Percentiles rank a stretch among this genome's conserved stretches.
These are phyloP conservation scores for Beris morrisii DNA, from an alignment of 2,888 invertebrate genomes.

Conservation along the genomic window DNA sequence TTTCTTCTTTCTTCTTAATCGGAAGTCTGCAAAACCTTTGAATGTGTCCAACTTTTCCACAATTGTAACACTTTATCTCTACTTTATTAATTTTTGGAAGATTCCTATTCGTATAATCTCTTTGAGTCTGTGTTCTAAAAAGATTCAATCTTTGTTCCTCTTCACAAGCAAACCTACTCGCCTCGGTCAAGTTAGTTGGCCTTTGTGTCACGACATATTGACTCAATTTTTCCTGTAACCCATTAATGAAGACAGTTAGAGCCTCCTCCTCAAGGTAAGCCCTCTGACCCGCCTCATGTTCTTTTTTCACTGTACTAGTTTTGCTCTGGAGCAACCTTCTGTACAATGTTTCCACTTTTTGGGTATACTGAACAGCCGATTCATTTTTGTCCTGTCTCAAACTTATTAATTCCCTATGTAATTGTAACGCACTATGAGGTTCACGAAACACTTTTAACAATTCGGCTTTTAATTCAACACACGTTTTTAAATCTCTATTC, in stretches of 20 bases:
- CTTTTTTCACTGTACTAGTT: neutral
- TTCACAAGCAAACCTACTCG: constrained; percentile 28
- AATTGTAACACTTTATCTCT: constrained; percentile 4
- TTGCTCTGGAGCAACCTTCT: neutral
- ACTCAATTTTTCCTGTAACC: neutral
- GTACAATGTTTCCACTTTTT: neutral
- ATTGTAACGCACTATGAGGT: too few relatives aligned
- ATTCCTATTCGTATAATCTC: too few relatives aligned
- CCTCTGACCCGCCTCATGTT: constrained; percentile 4
- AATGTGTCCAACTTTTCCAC: constrained; percentile 11
- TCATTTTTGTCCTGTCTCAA: too few relatives aligned
- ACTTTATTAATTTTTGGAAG: neutral
- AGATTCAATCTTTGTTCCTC: too few relatives aligned
- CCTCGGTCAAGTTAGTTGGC: constrained; percentile 26
- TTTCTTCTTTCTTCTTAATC: neutral
- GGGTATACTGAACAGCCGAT: too few relatives aligned
- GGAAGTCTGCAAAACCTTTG: neutral
- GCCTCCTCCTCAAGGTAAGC: constrained; percentile 10
- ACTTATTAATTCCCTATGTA: too few relatives aligned
- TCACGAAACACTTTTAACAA: too few relatives aligned
- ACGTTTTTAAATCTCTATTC: neutral
- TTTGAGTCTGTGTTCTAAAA: too few relatives aligned
- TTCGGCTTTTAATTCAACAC: too few relatives aligned
- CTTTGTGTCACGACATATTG: constrained; percentile 29
- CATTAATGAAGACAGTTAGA: constrained; percentile 5